Evolutionary conservation across 2,113 vertebrate genomes (phyloP).

Genomic region (Entomyzon cyanotis): DNA sequence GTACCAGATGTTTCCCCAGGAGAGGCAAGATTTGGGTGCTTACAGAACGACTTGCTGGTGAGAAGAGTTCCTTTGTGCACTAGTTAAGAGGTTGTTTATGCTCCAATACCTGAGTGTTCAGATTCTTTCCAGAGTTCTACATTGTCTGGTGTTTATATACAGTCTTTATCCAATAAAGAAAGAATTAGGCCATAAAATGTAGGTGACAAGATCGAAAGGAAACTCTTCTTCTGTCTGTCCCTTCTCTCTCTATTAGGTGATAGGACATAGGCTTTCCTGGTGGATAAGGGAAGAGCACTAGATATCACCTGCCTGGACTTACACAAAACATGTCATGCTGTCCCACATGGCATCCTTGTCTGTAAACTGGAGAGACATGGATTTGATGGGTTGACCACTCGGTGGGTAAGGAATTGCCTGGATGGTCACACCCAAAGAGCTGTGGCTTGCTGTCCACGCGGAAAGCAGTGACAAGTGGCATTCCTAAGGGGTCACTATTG

Average conservation of each 20-base stretch:
- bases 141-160: not conserved
- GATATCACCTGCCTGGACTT: not conserved
- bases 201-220: not conserved
- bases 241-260: not conserved
- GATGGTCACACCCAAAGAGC: not conserved
- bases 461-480: no score
- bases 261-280: not conserved
- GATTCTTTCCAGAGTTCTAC: not conserved
- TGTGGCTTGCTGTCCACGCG: not conserved
- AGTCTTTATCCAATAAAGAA: not conserved
- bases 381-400: not conserved
- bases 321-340: not conserved
- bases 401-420: not conserved
- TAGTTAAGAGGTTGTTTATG: constrained; percentile 55
- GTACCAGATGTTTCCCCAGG: constrained; percentile 38
- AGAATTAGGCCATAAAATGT: not conserved
- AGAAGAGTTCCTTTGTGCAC: not conserved
- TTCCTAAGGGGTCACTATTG: not conserved
- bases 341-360: not conserved
- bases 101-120: not conserved
- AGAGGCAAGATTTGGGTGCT: constrained; percentile 5
- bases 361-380: not conserved
- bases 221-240: not conserved
- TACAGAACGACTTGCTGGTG: not conserved
- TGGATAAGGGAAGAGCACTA: not conserved